Conservation (phyloP, 2,888 invertebrate species). For the Cremastinae sp. region DNA sequence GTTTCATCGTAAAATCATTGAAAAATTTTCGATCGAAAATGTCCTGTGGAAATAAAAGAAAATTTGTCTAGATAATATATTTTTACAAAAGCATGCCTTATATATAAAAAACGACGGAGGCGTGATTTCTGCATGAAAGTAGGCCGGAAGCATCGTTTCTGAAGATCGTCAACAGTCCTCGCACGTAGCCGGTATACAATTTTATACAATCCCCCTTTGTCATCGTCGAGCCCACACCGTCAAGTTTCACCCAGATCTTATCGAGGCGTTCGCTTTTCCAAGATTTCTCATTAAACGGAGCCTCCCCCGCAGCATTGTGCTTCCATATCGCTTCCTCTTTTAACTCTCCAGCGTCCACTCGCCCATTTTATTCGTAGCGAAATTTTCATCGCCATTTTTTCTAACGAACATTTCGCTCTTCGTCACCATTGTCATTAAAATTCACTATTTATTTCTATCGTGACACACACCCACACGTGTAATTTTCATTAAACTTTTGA, state of each 20-base stretch:
- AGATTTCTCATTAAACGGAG: slow-evolving; percentile 42
- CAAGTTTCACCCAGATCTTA: slow-evolving; percentile 33
- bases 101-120: slow-evolving; percentile 11
- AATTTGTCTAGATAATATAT: slow-evolving; percentile 9
- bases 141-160: slow-evolving; percentile 50
- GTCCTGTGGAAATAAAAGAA: too few species aligned
- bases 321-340: neutral
- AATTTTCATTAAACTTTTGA: too few species aligned
- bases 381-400: neutral
- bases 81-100: slow-evolving; percentile 28
- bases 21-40: too few species aligned
- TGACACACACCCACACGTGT: too few species aligned
- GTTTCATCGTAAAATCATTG: too few species aligned
- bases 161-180: slow-evolving; percentile 32
- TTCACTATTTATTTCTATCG: neutral
- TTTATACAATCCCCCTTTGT: slow-evolving; percentile 29
- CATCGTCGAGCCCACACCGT: slow-evolving; percentile 4
- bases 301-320: neutral
- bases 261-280: slow-evolving; percentile 30
- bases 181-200: slow-evolving; percentile 6
- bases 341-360: neutral
- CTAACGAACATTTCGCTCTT: neutral
- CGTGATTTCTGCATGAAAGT: slow-evolving; percentile 40
- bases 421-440: neutral
- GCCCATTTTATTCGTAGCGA: neutral